Conservation (phyloP, 2,113 vertebrate genomes). For the Cyanoderma ruficeps region DNA sequence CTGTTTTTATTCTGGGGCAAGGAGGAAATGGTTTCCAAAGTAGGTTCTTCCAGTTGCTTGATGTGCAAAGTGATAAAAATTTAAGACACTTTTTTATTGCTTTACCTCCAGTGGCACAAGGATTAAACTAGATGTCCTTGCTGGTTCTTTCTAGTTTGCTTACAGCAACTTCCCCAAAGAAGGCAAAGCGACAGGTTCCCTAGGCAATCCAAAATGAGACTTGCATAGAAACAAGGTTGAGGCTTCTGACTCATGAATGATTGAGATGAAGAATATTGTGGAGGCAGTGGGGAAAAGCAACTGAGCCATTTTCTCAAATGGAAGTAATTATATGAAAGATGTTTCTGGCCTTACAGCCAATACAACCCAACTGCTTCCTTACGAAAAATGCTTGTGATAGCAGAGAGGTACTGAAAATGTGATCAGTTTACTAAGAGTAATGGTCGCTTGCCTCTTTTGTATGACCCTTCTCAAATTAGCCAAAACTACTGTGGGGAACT, state of each 20-base stretch:
- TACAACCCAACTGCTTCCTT: neutral
- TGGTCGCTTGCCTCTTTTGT: neutral
- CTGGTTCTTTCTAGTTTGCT: conserved; percentile 1
- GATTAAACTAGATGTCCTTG: neutral
- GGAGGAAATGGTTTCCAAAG: neutral
- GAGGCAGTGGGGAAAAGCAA: neutral
- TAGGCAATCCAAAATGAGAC: neutral
- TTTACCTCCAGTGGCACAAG: neutral
- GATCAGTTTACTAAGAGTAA: neutral
- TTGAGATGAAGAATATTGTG: neutral
- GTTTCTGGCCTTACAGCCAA: neutral
- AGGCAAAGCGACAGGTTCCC: conserved; percentile 9
- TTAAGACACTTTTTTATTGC: conserved; percentile 12
- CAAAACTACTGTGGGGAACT: neutral
- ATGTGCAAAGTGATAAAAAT: conserved; percentile 1
- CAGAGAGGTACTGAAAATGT: neutral
- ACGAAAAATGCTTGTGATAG: neutral
- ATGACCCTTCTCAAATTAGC: conserved; percentile 11
- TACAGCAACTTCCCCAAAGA: neutral
- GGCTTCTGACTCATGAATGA: conserved; percentile 2
- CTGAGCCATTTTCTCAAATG: neutral
- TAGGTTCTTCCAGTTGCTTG: neutral
- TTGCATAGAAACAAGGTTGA: neutral
- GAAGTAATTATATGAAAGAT: neutral
- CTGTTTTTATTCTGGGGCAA: neutral